Evolutionary conservation across 2,888 invertebrate genomes (phyloP), one percentile per base, ranked within the genome.

Genomic region (Scaptomyza cyrtandrae): DNA sequence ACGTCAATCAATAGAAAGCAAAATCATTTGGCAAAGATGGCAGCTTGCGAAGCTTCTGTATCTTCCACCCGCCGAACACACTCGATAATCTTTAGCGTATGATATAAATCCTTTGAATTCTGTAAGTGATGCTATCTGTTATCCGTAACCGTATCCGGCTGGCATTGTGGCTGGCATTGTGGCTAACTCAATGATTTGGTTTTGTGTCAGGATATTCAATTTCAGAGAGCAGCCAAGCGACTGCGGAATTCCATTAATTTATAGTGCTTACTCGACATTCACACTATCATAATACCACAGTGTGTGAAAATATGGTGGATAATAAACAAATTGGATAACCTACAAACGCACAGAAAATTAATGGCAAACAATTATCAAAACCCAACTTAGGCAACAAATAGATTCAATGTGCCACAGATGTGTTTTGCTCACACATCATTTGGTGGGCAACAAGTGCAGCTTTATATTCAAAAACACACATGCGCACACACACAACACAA

Each of bases 321-420:
- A 35, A 31, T 7, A 16, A 41, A 46, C 52, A 75, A 56, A 57
- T 46, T 56, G 49, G 16, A 58, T 52, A 53, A 41, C n/a, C 59
- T 67, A 59, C 16, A 41, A 67, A 58, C 67, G 44, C 57, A 59
- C 24, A 43, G 54, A n/a, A 62, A 69, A 81, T 66, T 50, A 48
- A 76, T 54, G 57, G 65, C 55, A 54, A 67, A 63, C 66, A 78
- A 65, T 84, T 78, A 78, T 75, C 37, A 49, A 61, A 75, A 67
- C 46, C 44, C 62, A 52, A 62, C 41, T 35, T 10, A 13, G 24
- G 19, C 33, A 35, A 35, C 35, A 27, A 37, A 53, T 37, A 31
- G 39, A 39, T 35, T 39, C 33, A 44, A 41, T 19, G 14, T 11
- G 39, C 57, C 50, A 41, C 37, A 41, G 53, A 45, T 45, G 52